These are phyloP conservation scores for Lindbergichthys nudifrons DNA, from an alignment of 2,797 vertebrate species.

Conservation along the genomic window DNA sequence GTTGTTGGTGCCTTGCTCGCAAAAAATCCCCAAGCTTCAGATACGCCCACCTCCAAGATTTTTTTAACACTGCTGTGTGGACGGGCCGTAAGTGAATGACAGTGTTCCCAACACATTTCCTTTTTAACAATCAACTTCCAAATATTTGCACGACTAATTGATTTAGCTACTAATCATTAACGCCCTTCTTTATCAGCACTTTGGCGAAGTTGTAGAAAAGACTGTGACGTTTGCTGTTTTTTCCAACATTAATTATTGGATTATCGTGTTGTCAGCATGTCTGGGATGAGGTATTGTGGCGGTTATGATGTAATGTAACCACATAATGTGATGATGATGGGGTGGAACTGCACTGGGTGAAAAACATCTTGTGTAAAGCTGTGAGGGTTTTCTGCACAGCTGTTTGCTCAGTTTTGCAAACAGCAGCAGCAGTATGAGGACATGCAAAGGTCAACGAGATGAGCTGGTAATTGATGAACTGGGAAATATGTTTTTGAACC, in stretches of 20 bases:
- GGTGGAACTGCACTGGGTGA: constrained; percentile 38
- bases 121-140: background rate
- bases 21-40: too few species aligned
- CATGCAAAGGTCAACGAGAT: constrained; percentile 43
- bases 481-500: constrained; percentile 24
- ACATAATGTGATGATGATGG: constrained; percentile 65
- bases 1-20: too few species aligned
- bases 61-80: too few species aligned
- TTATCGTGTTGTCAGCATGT: constrained; percentile 53
- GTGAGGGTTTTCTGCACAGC: constrained; percentile 14
- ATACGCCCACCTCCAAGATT: too few species aligned
- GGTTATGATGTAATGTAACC: constrained; percentile 61
- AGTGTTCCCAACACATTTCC: background rate
- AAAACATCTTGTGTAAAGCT: constrained; percentile 46
- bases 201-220: background rate
- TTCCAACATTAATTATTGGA: constrained; percentile 49
- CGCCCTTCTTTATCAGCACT: background rate
- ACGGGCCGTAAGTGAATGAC: background rate
- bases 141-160: background rate
- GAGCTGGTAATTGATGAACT: constrained; percentile 42
- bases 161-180: background rate
- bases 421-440: constrained; percentile 12
- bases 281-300: constrained; percentile 40
- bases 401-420: constrained; percentile 6
- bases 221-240: constrained; percentile 28